Base-by-base conservation (phyloP, 2,113 vertebrate genomes). In the Rhinolophus ferrumequinum region DNA sequence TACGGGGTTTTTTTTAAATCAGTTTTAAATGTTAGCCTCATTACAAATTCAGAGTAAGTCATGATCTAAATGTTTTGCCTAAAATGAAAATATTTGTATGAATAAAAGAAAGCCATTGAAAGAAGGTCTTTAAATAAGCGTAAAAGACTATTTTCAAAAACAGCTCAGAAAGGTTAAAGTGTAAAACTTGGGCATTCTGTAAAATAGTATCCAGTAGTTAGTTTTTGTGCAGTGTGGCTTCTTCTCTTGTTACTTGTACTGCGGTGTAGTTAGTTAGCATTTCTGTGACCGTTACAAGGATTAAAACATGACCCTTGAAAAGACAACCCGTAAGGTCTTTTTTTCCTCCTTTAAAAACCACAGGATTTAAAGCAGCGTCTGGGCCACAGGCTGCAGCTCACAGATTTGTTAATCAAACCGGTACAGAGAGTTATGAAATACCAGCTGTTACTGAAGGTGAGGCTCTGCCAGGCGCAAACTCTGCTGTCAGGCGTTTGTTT, bases 361-460 rank as follows among this genome's bases (percentile, higher is more conserved):
- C 93, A 99, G 99, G 99, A 99, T 97, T 96, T 99, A 94, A 99
- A 99, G 98, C 99, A 99, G 96, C 99, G 99, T 56, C 98, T 99
- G 83, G 99, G 99, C 94, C 99, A 99, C 96, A 98, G 99, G 97
- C 95, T 99, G 96, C 99, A 99, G 95, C 99, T 99, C 98, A 99
- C 99, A 0, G 99, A 99, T 97, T 98, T 99, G 97, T 98, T 99
- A 90, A 99, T 99, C 98, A 99, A 99, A 98, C 99, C 99, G 2
- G 99, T 99, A 82, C 99, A 99, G 97, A 99, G 99, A 98, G 99
- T 99, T 97, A 99, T 99, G 99, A 99, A 99, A 96, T 99, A 99
- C 97, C 99, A 99, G 98, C 99, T 99, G 88, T 98, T 99, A 97
- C 98, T 99, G n/a, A 99, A 99, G 99, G 99, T 99, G 96, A 98